Evolutionary conservation across 2,888 invertebrate genomes (phyloP).

Genomic region (Agrotis clavis): DNA sequence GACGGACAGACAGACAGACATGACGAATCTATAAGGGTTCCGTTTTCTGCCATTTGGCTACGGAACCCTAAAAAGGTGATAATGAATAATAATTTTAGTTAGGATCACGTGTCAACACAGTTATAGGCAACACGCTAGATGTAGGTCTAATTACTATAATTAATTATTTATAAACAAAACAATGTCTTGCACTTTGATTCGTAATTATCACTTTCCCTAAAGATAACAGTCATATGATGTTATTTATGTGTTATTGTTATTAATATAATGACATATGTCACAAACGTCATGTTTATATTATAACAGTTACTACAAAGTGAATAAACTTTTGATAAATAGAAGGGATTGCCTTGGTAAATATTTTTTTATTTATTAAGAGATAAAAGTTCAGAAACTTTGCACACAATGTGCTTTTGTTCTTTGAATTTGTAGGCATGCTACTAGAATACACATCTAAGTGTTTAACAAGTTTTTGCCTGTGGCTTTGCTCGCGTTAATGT

Average conservation of each 20-base stretch:
- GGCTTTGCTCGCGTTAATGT: no score
- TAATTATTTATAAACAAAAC: constrained; percentile 31
- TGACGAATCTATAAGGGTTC: no score
- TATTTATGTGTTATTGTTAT: constrained; percentile 54
- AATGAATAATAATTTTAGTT: not conserved
- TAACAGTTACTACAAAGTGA: constrained; percentile 22
- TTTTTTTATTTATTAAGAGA: constrained; percentile 13
- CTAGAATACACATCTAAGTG: no score
- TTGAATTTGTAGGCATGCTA: not conserved
- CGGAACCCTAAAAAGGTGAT: no score
- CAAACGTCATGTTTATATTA: constrained; percentile 29
- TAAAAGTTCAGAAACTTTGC: constrained; percentile 20
- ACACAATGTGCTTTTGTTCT: not conserved
- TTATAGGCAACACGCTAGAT: constrained; percentile 1
- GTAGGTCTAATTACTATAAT: not conserved
- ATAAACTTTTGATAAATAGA: constrained; percentile 24
- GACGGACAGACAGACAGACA: no score
- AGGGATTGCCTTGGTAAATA: constrained; percentile 32
- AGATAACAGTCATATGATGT: constrained; percentile 61
- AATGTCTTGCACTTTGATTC: constrained; percentile 43
- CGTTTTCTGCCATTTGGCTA: no score
- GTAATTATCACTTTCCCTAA: constrained; percentile 52
- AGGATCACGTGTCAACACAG: not conserved
- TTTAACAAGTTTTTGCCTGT: no score
- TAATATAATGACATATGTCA: constrained; percentile 16